These are phyloP conservation scores for Sminthurinus aureus DNA, from an alignment of 2,888 invertebrate species.

Conservation along the genomic window DNA sequence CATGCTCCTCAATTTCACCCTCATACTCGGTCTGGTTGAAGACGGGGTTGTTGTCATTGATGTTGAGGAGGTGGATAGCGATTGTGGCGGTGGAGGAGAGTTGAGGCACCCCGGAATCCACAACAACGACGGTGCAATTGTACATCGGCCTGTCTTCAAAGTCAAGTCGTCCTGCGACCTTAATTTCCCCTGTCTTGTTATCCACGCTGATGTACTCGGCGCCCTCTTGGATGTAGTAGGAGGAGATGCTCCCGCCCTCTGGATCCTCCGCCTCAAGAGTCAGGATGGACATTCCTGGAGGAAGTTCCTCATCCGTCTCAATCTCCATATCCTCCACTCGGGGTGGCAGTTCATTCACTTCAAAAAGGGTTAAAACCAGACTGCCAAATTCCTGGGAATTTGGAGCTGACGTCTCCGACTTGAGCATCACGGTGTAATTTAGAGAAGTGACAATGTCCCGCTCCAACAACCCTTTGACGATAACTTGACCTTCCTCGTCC, in stretches of 20 bases:
- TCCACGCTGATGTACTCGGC: constrained; percentile 82
- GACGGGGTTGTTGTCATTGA: constrained; percentile 86
- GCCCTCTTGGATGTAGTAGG: constrained; percentile 73
- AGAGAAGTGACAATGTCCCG: constrained; percentile 77
- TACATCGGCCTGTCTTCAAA: constrained; percentile 80
- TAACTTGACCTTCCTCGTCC: constrained; percentile 68
- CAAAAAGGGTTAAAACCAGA: constrained; percentile 70
- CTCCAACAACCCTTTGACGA: constrained; percentile 71
- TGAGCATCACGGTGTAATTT: constrained; percentile 79
- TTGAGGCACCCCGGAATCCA: constrained; percentile 87
- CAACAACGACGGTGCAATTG: constrained; percentile 81
- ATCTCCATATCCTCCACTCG: constrained; percentile 71
- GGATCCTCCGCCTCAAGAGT: constrained; percentile 79
- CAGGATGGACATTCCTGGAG: constrained; percentile 77
- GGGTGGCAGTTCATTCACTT: constrained; percentile 70
- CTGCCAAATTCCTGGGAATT: constrained; percentile 65
- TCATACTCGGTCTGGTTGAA: constrained; percentile 75
- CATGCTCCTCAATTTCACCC: constrained; percentile 78
- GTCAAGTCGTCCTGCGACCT: constrained; percentile 71
- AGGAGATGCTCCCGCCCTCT: constrained; percentile 81
- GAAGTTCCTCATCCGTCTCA: constrained; percentile 82
- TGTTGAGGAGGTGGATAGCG: constrained; percentile 78
- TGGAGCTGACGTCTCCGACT: constrained; percentile 76
- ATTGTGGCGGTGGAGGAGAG: constrained; percentile 80
- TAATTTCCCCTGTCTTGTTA: constrained; percentile 78